These are phyloP conservation scores for Dermochelys coriacea DNA, from an alignment of 2,797 vertebrate genomes.

Conservation along the genomic window DNA sequence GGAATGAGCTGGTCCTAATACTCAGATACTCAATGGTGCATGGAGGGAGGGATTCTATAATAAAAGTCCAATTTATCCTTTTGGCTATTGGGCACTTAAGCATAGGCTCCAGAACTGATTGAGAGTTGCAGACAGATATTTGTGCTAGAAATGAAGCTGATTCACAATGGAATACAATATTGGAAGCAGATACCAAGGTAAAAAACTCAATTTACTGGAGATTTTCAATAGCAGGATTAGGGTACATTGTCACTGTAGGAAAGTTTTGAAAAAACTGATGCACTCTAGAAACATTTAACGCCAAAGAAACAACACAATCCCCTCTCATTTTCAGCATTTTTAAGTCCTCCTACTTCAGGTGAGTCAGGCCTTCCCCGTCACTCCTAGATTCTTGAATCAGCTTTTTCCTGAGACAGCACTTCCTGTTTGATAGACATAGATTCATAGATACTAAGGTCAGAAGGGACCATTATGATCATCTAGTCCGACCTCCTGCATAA, in stretches of 20 bases:
- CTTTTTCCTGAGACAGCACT: background rate
- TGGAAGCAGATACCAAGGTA: background rate
- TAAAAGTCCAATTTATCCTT: constrained; percentile 1
- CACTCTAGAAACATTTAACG: constrained; percentile 5
- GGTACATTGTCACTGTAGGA: background rate
- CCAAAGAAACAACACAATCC: constrained; percentile 50
- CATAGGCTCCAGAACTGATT: background rate
- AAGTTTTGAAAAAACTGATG: background rate
- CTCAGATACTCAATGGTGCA: background rate
- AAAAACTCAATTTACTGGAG: background rate
- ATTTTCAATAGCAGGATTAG: background rate
- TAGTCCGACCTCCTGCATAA: too few relatives aligned
- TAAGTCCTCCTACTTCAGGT: background rate
- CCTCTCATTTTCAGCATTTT: background rate
- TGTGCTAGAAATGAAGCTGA: background rate
- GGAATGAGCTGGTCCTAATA: background rate
- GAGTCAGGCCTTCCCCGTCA: background rate
- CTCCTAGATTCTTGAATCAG: background rate
- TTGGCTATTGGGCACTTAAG: background rate
- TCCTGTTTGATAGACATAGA: background rate
- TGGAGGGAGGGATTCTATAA: background rate
- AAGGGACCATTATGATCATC: too few relatives aligned
- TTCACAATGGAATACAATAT: accelerated
- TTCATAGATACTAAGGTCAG: too few relatives aligned
- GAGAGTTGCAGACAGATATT: background rate